Evolutionary conservation across 2,888 invertebrate genomes (phyloP).

Genomic region (Lasioglossum vierecki): DNA sequence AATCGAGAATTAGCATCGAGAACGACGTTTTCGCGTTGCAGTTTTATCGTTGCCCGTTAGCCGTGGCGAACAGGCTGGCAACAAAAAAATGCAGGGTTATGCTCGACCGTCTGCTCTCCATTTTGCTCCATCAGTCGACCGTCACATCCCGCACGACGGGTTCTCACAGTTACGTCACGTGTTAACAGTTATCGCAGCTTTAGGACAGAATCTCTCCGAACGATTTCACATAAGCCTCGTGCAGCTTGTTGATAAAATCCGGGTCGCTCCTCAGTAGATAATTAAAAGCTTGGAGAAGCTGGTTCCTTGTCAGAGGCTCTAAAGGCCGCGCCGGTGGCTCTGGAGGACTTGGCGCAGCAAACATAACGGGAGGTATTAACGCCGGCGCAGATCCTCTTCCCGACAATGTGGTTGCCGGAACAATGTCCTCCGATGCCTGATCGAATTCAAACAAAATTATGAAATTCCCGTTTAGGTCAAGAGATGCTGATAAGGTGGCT

Average conservation of each 20-base stretch:
- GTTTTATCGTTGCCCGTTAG: conserved; percentile 40
- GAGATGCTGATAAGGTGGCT: neutral
- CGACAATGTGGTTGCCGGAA: conserved; percentile 65
- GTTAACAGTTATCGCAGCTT: conserved; percentile 51
- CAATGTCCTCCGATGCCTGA: conserved; percentile 75
- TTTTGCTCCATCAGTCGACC: conserved; percentile 57
- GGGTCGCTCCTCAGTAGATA: conserved; percentile 94
- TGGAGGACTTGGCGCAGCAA: conserved; percentile 84
- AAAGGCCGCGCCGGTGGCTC: conserved; percentile 82
- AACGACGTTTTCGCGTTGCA: conserved; percentile 1
- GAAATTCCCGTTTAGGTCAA: conserved; percentile 10
- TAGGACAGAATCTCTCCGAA: conserved; percentile 88
- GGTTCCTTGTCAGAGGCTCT: conserved; percentile 94
- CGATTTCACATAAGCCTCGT: conserved; percentile 96
- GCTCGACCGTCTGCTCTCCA: conserved; percentile 45
- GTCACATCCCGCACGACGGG: conserved; percentile 68
- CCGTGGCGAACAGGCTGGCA: neutral
- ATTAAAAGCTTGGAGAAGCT: conserved; percentile 94
- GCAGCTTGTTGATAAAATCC: conserved; percentile 94
- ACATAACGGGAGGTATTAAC: conserved; percentile 94
- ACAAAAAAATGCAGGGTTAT: conserved; percentile 32
- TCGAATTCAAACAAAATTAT: conserved; percentile 37
- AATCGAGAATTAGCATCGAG: conserved; percentile 48
- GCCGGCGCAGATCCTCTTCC: conserved; percentile 85
- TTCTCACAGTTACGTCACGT: conserved; percentile 42